A percentile compares a stretch with the other conserved stretches of the same genome.
Evolutionary conservation across 2,113 vertebrate species (phyloP).

Genomic region (Notarius lentiginosus): DNA sequence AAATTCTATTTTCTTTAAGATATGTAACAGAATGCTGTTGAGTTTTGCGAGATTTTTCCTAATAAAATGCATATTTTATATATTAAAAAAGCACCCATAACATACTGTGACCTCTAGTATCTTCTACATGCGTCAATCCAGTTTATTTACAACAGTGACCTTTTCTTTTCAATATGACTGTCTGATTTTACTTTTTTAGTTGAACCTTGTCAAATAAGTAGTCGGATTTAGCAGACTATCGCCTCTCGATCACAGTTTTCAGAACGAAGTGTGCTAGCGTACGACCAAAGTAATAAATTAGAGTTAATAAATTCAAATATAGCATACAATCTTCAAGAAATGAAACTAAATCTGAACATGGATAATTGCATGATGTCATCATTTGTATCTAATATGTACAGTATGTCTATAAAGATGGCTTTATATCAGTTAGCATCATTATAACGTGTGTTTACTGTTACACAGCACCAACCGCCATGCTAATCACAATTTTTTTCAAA

Average conservation of each 20-base stretch:
- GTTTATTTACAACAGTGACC: background rate
- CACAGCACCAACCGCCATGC: background rate
- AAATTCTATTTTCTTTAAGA: background rate
- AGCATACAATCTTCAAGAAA: background rate
- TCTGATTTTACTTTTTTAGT: background rate
- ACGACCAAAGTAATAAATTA: background rate
- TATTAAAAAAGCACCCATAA: background rate
- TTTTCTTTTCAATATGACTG: background rate
- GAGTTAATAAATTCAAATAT: background rate
- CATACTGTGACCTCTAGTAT: background rate
- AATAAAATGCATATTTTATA: background rate
- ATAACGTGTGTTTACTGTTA: background rate
- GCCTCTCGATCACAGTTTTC: background rate
- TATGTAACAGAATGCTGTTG: background rate
- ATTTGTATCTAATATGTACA: background rate
- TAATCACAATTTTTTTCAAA: background rate
- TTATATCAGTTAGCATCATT: background rate
- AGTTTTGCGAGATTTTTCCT: background rate
- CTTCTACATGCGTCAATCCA: background rate
- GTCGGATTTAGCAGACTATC: background rate
- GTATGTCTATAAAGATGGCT: background rate
- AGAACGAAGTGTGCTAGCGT: background rate
- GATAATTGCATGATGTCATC: background rate
- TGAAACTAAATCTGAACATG: background rate
- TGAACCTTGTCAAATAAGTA: background rate